Evolutionary conservation across 2,113 vertebrate genomes (phyloP).

Genomic region (Athene cunicularia): DNA sequence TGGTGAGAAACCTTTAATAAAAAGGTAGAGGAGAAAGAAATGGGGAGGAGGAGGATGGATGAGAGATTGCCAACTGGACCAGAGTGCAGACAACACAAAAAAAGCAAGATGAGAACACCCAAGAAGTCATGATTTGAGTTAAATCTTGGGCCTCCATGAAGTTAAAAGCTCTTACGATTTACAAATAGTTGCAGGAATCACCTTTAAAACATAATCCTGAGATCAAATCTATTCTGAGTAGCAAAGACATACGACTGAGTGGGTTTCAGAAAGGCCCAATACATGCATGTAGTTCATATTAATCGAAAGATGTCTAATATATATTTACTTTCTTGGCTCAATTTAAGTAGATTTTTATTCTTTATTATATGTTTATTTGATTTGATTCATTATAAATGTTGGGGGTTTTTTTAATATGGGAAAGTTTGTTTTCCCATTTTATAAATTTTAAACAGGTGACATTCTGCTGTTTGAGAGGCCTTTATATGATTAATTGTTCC

Average conservation of each 20-base stretch:
- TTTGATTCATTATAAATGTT: not conserved
- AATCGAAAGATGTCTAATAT: not conserved
- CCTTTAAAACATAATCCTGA: not conserved
- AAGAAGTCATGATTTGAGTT: not conserved
- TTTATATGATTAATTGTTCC: not conserved
- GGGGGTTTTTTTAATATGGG: not conserved
- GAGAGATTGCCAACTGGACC: not conserved
- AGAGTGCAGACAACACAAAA: not conserved
- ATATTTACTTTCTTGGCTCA: not conserved
- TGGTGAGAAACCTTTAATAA: not conserved
- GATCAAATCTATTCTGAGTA: not conserved
- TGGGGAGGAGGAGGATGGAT: not conserved
- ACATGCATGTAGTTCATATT: accelerated
- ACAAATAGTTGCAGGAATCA: not conserved
- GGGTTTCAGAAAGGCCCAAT: not conserved
- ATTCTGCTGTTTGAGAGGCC: not conserved
- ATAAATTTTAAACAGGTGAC: not conserved
- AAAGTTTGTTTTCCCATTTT: not conserved
- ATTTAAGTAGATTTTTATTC: not conserved
- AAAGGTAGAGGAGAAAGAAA: not conserved
- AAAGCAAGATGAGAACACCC: not conserved
- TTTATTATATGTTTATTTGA: not conserved
- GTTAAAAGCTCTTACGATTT: not conserved
- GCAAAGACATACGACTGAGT: not conserved
- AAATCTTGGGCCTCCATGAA: not conserved